Evolutionary conservation across 1,140 invertebrate species (phyloP).

Genomic region (Hydropsyche tenuis): DNA sequence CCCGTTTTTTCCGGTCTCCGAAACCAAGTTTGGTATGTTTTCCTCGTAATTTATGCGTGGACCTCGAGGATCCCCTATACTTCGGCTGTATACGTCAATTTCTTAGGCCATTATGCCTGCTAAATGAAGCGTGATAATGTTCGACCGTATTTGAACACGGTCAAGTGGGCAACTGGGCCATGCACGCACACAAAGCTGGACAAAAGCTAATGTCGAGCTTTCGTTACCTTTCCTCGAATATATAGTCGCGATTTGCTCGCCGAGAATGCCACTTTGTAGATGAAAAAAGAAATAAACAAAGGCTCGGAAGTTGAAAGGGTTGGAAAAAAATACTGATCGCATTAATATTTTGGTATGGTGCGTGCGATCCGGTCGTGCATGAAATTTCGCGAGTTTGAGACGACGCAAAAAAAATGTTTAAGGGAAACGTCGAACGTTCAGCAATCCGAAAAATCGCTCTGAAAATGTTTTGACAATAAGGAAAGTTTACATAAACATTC

Average conservation of each 20-base stretch:
- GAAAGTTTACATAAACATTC: slow-evolving; percentile 26
- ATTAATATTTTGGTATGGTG: neutral
- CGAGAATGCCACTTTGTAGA: slow-evolving; percentile 2
- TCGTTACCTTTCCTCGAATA: slow-evolving; percentile 1
- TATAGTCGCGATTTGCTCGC: neutral
- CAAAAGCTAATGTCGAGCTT: slow-evolving; percentile 15
- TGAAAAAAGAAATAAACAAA: too few relatives aligned
- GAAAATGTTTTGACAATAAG: slow-evolving; percentile 26
- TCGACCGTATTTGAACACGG: slow-evolving; percentile 34
- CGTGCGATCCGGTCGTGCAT: slow-evolving; percentile 18
- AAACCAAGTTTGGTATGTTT: neutral
- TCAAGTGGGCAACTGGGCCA: slow-evolving; percentile 30
- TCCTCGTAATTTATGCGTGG: slow-evolving; percentile 8
- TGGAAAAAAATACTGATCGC: too few relatives aligned
- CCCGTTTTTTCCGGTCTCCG: too few relatives aligned
- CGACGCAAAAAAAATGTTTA: neutral
- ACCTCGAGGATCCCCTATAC: slow-evolving; percentile 9
- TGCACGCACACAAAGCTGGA: slow-evolving; percentile 1
- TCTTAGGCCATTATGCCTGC: slow-evolving; percentile 24
- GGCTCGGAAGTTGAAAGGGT: too few relatives aligned
- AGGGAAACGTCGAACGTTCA: slow-evolving; percentile 18
- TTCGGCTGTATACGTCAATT: slow-evolving; percentile 21
- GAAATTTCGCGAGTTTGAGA: neutral
- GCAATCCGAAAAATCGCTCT: slow-evolving; percentile 22
- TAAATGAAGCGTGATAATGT: slow-evolving; percentile 35